phyloP scores from a whole-genome alignment of 2,797 vertebrate genomes.

The Onychomys leucogaster region DNA sequence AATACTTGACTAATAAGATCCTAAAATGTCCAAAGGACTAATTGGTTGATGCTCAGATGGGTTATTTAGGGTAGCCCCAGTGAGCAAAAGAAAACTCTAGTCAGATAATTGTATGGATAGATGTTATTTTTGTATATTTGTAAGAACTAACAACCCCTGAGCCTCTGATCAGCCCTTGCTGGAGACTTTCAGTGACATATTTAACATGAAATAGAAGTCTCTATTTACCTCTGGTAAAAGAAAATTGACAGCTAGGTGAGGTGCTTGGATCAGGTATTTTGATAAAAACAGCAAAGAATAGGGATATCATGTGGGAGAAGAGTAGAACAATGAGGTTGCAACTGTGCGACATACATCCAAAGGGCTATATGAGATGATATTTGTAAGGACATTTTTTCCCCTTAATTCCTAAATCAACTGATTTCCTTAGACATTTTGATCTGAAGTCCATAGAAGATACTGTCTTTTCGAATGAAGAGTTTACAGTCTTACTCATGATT shows the following conservation, averaged over 20 bases:
- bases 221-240: not conserved
- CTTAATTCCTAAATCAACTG: not conserved
- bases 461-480: not conserved
- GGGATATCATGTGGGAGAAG: not conserved
- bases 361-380: not conserved
- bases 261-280: not conserved
- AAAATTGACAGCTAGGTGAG: not conserved
- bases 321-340: not conserved
- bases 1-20: not conserved
- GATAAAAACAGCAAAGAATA: not conserved
- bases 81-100: constrained; percentile 19
- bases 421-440: not conserved
- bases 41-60: not conserved
- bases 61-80: not conserved
- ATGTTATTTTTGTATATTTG: not conserved
- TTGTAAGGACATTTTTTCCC: not conserved
- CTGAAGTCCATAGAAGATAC: not conserved
- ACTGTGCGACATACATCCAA: not conserved
- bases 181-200: not conserved
- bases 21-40: not conserved
- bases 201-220: not conserved
- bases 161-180: not conserved
- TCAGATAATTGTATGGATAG: not conserved
- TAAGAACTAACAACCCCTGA: not conserved
- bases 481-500: not conserved